Conservation (phyloP, 2,797 vertebrate species). For the Notamacropus eugenii region DNA sequence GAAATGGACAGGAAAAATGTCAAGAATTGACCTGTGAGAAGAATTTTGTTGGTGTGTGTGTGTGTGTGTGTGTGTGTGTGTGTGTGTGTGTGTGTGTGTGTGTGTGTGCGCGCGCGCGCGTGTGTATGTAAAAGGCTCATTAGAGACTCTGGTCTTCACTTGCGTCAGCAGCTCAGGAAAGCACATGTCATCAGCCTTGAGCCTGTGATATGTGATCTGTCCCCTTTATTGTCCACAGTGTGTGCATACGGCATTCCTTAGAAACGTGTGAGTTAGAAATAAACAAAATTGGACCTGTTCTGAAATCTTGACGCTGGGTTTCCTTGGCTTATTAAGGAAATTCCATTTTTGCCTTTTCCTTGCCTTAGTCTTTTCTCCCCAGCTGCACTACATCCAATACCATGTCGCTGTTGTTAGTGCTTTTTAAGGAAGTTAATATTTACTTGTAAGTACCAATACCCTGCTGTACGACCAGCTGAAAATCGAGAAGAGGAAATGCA, state of each 20-base stretch:
- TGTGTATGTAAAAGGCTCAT: neutral
- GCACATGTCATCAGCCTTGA: constrained; percentile 12
- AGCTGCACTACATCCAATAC: constrained; percentile 29
- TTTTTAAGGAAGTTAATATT: neutral
- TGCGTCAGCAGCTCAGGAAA: neutral
- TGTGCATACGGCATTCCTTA: neutral
- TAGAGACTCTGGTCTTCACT: neutral
- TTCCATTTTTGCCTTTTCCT: neutral
- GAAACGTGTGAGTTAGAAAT: neutral
- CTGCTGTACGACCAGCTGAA: neutral
- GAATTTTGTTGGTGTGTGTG: neutral
- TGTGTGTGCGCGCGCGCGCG: neutral
- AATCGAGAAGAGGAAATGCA: neutral
- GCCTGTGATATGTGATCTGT: constrained; percentile 17
- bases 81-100: neutral
- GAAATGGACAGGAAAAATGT: neutral
- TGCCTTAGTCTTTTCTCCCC: neutral
- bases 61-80: too few relatives aligned
- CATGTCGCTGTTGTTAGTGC: neutral
- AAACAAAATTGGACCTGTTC: neutral
- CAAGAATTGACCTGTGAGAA: neutral
- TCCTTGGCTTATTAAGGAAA: neutral
- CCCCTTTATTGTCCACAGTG: neutral
- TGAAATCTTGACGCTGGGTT: neutral
- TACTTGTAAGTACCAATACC: neutral